Percentiles rank a stretch among this genome's conserved stretches.
phyloP scores from a whole-genome alignment of 2,888 invertebrate species.

The Lochmaea capreae region DNA sequence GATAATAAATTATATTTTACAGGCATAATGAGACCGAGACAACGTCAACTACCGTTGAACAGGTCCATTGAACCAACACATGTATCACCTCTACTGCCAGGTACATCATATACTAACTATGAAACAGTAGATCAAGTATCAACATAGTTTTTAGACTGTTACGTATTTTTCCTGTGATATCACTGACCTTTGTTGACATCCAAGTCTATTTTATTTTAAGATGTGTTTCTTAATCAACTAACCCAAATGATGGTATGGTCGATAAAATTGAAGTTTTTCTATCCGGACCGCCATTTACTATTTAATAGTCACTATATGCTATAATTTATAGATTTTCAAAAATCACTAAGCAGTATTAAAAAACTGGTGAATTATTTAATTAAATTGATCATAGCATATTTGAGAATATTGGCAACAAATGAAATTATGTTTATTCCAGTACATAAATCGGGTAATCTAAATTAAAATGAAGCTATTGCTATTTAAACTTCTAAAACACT shows the following conservation, averaged over 20 bases:
- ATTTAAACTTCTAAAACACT: too few species aligned
- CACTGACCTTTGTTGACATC: constrained; percentile 1
- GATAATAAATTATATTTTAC: not conserved
- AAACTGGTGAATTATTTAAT: not conserved
- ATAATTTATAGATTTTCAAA: too few species aligned
- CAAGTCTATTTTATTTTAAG: not conserved
- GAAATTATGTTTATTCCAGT: not conserved
- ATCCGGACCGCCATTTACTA: too few species aligned
- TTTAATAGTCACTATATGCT: too few species aligned
- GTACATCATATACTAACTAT: constrained; percentile 1
- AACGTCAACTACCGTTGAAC: not conserved
- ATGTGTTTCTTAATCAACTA: not conserved
- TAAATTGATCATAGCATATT: not conserved
- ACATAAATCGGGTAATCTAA: not conserved
- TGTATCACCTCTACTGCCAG: constrained; percentile 10
- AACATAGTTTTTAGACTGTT: not conserved
- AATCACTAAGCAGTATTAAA: not conserved
- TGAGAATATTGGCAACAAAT: not conserved
- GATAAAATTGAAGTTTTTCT: not conserved
- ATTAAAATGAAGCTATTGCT: too few species aligned
- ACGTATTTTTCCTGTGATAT: constrained; percentile 9
- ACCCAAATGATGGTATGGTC: not conserved
- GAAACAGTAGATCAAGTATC: not conserved
- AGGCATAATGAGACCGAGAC: constrained; percentile 4
- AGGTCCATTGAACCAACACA: not conserved